Evolutionary conservation across 1,140 invertebrate species (phyloP).

Genomic region (Orussus abietinus): DNA sequence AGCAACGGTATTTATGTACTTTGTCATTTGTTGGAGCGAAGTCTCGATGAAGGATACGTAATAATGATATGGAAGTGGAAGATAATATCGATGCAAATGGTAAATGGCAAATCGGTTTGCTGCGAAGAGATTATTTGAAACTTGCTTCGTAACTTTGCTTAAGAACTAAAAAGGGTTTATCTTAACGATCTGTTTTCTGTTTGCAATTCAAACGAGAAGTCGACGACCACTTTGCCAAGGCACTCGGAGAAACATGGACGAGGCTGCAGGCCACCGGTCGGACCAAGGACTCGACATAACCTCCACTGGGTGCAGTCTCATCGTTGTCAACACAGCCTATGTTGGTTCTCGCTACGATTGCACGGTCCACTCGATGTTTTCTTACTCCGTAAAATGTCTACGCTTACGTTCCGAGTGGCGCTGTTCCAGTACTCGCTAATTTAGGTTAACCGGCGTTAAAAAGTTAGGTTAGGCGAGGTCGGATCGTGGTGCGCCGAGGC

Average conservation of each 20-base stretch:
- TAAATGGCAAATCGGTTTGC: too few relatives aligned
- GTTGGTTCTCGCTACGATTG: constrained; percentile 2
- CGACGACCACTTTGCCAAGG: constrained; percentile 96
- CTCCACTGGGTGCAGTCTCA: constrained; percentile 8
- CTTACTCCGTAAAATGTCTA: constrained; percentile 1
- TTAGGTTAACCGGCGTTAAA: constrained; percentile 20
- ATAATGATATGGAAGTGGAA: too few relatives aligned
- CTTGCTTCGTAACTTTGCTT: too few relatives aligned
- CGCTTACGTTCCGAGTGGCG: constrained; percentile 6
- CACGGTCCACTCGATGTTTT: not conserved
- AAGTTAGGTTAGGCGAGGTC: too few relatives aligned
- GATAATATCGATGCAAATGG: too few relatives aligned
- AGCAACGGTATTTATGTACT: too few relatives aligned
- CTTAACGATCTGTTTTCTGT: too few relatives aligned
- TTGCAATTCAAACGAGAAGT: constrained; percentile 61
- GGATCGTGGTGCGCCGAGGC: too few relatives aligned
- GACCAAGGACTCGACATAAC: constrained; percentile 47
- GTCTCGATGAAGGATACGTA: too few relatives aligned
- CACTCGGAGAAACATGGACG: constrained; percentile 89
- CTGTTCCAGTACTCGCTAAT: constrained; percentile 24
- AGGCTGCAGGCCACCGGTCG: constrained; percentile 67
- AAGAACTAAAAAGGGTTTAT: too few relatives aligned
- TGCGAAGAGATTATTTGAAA: too few relatives aligned
- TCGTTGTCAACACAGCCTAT: constrained; percentile 5
- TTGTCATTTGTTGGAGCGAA: too few relatives aligned